Conservation (phyloP, 2,797 vertebrate genomes). For the Acrossocheilus fasciatus region DNA sequence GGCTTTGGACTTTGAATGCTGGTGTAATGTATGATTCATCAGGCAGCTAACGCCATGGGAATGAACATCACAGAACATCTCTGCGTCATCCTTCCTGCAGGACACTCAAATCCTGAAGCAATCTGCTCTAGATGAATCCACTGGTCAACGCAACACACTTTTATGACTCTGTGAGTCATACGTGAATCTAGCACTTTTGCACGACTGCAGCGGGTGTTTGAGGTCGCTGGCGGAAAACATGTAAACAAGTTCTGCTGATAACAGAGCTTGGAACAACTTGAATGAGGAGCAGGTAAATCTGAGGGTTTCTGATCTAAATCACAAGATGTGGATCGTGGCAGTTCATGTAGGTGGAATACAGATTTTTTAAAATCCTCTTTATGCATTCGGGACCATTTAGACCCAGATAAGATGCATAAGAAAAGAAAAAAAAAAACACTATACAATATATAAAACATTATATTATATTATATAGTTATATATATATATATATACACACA, state of each 20-base stretch:
- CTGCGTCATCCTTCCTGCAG: constrained; percentile 19
- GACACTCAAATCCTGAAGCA: not conserved
- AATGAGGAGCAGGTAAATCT: not conserved
- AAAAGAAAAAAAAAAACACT: not conserved
- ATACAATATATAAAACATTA: too few relatives aligned
- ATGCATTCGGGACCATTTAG: not conserved
- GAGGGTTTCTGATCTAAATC: too few relatives aligned
- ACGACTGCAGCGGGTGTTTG: not conserved
- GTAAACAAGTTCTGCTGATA: not conserved
- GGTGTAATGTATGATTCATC: constrained; percentile 1
- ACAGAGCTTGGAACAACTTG: not conserved
- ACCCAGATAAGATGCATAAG: not conserved
- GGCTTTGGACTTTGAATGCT: not conserved
- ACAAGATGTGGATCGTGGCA: not conserved
- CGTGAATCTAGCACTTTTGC: not conserved
- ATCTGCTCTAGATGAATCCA: not conserved
- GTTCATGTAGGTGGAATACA: not conserved
- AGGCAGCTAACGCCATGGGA: not conserved
- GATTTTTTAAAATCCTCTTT: not conserved
- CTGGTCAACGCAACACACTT: not conserved
- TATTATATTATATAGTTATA: too few relatives aligned
- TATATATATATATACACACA: too few relatives aligned
- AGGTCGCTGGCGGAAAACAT: not conserved
- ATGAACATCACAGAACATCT: not conserved
- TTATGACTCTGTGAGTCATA: not conserved